Evolutionary conservation across 2,113 vertebrate species (phyloP).

Genomic region (Myotis brandtii): DNA sequence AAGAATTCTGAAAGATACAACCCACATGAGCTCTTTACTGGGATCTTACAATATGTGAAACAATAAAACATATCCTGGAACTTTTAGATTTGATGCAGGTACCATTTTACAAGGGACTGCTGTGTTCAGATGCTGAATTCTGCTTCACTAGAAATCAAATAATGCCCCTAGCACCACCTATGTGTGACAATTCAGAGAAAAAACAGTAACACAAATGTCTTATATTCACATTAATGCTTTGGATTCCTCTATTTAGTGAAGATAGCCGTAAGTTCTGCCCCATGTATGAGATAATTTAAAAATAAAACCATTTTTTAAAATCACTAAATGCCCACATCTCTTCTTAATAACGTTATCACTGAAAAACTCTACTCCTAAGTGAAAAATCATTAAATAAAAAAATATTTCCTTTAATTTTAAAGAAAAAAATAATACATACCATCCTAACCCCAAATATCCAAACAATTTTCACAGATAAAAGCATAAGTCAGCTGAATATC

Average conservation of each 20-base stretch:
- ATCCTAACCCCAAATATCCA: neutral
- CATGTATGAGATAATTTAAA: neutral
- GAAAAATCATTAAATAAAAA: neutral
- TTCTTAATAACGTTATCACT: neutral
- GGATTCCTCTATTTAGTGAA: neutral
- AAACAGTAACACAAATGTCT: neutral
- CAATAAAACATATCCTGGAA: neutral
- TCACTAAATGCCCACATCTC: neutral
- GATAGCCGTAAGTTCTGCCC: neutral
- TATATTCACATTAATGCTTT: neutral
- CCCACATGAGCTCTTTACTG: neutral
- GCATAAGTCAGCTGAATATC: neutral
- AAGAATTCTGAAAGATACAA: neutral
- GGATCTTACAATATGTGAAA: neutral
- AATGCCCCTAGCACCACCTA: accelerated
- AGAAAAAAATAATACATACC: neutral
- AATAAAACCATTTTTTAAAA: neutral
- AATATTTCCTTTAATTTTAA: neutral
- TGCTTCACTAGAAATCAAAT: neutral
- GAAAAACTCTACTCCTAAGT: neutral
- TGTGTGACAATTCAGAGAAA: neutral
- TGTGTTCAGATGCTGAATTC: neutral
- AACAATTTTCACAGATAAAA: neutral
- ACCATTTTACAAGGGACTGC: neutral
- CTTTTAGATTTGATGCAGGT: neutral